Evolutionary conservation across 2,113 vertebrate species (phyloP), one percentile per base, ranked within the genome.

Genomic region (Trochalopteron elliotii): DNA sequence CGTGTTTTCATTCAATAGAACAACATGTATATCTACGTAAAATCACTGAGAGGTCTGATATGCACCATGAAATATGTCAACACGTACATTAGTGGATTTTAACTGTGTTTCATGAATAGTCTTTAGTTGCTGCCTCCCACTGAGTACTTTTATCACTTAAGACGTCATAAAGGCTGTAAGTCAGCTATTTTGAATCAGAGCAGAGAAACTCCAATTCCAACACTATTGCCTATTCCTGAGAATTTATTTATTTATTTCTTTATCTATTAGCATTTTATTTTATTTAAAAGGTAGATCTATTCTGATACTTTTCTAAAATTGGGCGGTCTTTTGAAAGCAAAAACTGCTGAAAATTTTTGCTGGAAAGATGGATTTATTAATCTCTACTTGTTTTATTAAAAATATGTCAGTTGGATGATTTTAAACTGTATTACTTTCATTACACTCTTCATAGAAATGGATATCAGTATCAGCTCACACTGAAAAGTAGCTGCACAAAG

Each of bases 251-350:
- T 50, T 5, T 24, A 40, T 30, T n/a, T 21, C 22, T 25, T 67
- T 52, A 37, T 30, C 31, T 64, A 17, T 37, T 35, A 17, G 19
- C 28, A 15, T 37, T 90, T 60, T 76, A 75, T 35, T 92, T 69
- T 61, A 30, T 50, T 80, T 95, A 91, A 81, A 90, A 15, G 64
- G 74, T 91, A 83, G 96, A 97, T 55, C 44, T 95, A 68, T 96
- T 97, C 84, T 94, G 89, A 74, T 65, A 90, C 19, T 74, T 83
- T 45, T 90, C 16, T 83, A 61, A 87, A 75, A 50, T 42, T 75
- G 30, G 5, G 9, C 3, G 39, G 12, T 70, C 15, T 57, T 15
- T 35, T 65, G 45, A 45, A 88, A 31, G 12, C 12, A 85, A 91
- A 87, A 35, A 15, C 40, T 77, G 18, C 42, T 83, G 31, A 63